These are phyloP conservation scores for Luscinia megarhynchos DNA, from an alignment of 2,797 vertebrate species.

Conservation along the genomic window DNA sequence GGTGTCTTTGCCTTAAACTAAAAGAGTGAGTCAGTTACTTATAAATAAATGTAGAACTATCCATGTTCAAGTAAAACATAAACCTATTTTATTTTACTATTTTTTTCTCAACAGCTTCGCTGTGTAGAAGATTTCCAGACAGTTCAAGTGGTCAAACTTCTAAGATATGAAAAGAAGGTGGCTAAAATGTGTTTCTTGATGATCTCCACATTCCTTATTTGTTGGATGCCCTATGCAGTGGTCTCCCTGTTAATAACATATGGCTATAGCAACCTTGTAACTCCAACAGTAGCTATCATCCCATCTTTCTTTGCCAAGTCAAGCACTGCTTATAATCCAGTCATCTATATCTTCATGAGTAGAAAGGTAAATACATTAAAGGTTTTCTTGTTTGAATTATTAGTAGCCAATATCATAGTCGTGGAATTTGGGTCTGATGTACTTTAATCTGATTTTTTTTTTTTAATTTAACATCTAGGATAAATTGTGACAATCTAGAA, in stretches of 20 bases:
- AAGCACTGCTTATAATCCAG: conserved; percentile 89
- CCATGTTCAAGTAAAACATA: not conserved
- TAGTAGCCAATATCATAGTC: not conserved
- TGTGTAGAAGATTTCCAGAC: conserved; percentile 91
- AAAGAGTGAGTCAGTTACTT: not conserved
- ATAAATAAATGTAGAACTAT: not conserved
- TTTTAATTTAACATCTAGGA: not conserved
- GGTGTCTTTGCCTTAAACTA: not conserved
- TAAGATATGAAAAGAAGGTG: conserved; percentile 92
- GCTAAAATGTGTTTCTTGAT: conserved; percentile 92
- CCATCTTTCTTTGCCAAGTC: conserved; percentile 93
- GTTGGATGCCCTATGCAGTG: conserved; percentile 91
- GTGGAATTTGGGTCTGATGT: not conserved
- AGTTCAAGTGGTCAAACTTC: conserved; percentile 88
- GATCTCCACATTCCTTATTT: conserved; percentile 89
- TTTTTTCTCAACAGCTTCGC: conserved; percentile 80
- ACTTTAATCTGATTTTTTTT: not conserved
- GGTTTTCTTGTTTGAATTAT: not conserved
- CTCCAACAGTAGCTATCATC: conserved; percentile 87
- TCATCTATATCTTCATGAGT: conserved; percentile 93
- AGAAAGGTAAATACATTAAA: conserved; percentile 84
- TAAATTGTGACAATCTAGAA: not conserved
- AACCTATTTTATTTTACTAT: not conserved
- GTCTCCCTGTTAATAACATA: conserved; percentile 89
- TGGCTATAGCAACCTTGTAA: conserved; percentile 83